Evolutionary conservation across 2,797 vertebrate genomes (phyloP).

Genomic region (Coccyzus lansbergi): DNA sequence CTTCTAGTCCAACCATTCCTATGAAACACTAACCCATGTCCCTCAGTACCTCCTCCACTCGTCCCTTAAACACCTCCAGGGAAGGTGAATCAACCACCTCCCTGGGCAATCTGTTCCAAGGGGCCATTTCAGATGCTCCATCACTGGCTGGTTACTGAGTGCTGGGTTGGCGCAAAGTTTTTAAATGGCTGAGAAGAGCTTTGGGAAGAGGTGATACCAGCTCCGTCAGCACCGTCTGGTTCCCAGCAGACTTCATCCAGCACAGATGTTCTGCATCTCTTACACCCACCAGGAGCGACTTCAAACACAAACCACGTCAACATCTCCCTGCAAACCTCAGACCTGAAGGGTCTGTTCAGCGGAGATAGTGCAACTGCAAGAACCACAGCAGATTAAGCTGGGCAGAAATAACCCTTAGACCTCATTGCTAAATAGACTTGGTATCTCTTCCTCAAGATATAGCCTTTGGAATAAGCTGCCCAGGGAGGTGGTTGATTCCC

Average conservation of each 20-base stretch:
- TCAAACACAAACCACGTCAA: neutral
- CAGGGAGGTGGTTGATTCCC: too few species aligned
- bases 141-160: neutral
- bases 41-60: too few species aligned
- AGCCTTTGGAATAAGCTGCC: too few species aligned
- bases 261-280: neutral
- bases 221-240: neutral
- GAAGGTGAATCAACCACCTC: too few species aligned
- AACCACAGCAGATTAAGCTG: neutral
- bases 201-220: neutral
- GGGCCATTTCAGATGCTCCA: neutral
- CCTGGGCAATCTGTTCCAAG: too few species aligned
- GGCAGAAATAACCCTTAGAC: neutral
- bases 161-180: neutral
- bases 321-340: neutral
- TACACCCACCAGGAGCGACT: neutral
- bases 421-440: neutral
- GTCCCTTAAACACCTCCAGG: too few species aligned
- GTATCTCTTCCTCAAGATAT: rapidly evolving
- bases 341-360: neutral
- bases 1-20: too few species aligned
- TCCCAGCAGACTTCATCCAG: neutral
- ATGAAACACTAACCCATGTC: too few species aligned
- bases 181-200: neutral
- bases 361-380: neutral